Evolutionary conservation across 1,140 invertebrate genomes (phyloP), one percentile per base, ranked within the genome.

Genomic region (Megathymus violae): DNA sequence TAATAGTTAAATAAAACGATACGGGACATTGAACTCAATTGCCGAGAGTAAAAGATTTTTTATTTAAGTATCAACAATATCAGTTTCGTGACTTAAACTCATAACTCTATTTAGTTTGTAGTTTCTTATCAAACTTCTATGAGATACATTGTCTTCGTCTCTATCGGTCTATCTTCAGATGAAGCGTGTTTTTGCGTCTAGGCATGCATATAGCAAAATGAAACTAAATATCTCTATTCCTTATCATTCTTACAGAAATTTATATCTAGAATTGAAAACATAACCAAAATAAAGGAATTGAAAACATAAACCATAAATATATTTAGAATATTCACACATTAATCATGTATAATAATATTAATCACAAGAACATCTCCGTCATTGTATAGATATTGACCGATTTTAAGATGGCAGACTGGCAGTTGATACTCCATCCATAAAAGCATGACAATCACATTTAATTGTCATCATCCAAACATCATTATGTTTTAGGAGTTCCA

Each of bases 1-100:
- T 72, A 70, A 78, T 77, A 80, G 81, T 78, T 72, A 80, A 76
- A 85, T 82, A 86, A 86, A 86, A 85, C 81, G 84, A 89, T 76
- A 84, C 69, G 76, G 82, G 78, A 48, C 77, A 82, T 74, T 72
- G 82, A 84, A 84, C 85, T 63, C 71, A 70, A 44, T 61, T 65
- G 51, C 56, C 10, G 36, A 62, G 38, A 62, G 60, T 43, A 62
- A 62, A 14, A 56, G 11, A 56, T 40, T 56, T 43, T 56, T 56
- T 56, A 36, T 36, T 51, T 19, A 41, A 40, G 52, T 38, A 56
- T 56, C 51, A 54, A 43, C 41, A 54, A 51, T 34, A 51, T 19
- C 19, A 40, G 15, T 41, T 54, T 40, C 51, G 51, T 54, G 51
- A 41, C 11, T 54, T 54, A 41, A 9, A 22, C 38, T 54, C 51